Percentiles rank a stretch among this genome's conserved stretches.
Evolutionary conservation across 2,888 invertebrate species (phyloP).

Genomic region (Zaprionus bogoriensis): DNA sequence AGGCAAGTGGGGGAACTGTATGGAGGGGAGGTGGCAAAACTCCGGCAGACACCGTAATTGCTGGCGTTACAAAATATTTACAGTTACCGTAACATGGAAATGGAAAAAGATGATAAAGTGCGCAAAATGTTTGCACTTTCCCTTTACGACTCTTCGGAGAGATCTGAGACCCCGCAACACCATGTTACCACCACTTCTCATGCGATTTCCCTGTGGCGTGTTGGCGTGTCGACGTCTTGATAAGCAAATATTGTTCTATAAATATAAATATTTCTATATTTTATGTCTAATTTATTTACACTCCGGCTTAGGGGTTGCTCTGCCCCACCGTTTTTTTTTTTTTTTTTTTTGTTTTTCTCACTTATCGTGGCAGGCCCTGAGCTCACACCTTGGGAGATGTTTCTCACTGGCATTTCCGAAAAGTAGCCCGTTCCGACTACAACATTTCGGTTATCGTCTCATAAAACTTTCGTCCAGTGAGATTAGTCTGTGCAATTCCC

Average conservation of each 20-base stretch:
- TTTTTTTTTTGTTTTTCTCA: too few species aligned
- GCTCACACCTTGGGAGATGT: neutral
- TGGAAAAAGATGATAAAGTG: constrained; percentile 77
- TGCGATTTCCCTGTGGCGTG: constrained; percentile 8
- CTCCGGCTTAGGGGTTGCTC: neutral
- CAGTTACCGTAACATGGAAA: constrained; percentile 69
- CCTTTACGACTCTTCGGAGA: constrained; percentile 76
- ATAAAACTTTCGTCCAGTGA: constrained; percentile 13
- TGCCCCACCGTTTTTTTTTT: neutral
- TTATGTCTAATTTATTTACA: constrained; percentile 43
- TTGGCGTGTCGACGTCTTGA: constrained; percentile 62
- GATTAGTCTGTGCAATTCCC: constrained; percentile 21
- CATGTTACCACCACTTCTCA: neutral
- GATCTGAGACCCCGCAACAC: constrained; percentile 2
- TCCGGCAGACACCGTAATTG: constrained; percentile 64
- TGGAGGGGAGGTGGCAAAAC: neutral
- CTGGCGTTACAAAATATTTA: constrained; percentile 78
- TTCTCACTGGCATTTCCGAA: constrained; percentile 41
- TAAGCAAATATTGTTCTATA: constrained; percentile 49
- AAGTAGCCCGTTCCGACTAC: constrained; percentile 54
- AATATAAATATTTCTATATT: constrained; percentile 46
- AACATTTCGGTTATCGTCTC: constrained; percentile 49
- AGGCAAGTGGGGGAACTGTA: neutral
- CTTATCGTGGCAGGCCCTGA: constrained; percentile 26
- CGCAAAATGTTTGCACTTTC: constrained; percentile 79